Conservation (phyloP, 2,113 vertebrate genomes). For the Trogon surrucura region DNA sequence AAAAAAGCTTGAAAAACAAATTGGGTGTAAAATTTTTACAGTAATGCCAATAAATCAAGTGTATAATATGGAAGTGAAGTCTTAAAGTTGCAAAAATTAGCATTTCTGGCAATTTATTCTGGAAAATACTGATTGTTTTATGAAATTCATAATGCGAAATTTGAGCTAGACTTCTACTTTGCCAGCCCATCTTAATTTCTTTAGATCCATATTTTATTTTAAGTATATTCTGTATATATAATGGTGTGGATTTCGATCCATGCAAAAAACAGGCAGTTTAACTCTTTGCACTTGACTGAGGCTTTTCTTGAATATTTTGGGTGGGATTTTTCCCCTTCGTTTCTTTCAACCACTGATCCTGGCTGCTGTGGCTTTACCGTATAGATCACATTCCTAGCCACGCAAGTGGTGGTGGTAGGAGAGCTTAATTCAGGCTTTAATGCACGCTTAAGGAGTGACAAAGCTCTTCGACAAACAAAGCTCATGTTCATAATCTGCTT, state of each 20-base stretch:
- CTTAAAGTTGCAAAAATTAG: neutral
- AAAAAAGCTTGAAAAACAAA: neutral
- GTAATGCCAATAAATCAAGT: neutral
- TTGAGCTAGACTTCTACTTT: neutral
- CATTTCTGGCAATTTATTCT: neutral
- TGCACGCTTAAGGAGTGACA: neutral
- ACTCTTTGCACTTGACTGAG: neutral
- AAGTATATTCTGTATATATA: neutral
- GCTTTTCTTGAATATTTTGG: neutral
- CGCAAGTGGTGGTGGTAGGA: neutral
- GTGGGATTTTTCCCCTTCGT: neutral
- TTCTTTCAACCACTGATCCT: neutral
- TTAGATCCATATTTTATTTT: neutral
- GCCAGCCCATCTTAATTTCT: neutral
- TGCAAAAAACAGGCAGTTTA: neutral
- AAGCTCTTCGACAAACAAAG: neutral
- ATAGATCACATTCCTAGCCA: neutral
- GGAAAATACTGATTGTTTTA: neutral
- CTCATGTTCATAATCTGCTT: neutral
- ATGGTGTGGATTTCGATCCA: neutral
- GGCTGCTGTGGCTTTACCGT: neutral
- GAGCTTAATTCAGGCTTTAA: neutral
- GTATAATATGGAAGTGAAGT: neutral
- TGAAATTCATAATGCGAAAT: neutral
- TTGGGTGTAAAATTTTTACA: neutral